A percentile compares a stretch with the other conserved stretches of the same genome.
These are phyloP conservation scores for Buceros bicornis DNA, from an alignment of 2,797 vertebrate genomes.

Conservation along the genomic window DNA sequence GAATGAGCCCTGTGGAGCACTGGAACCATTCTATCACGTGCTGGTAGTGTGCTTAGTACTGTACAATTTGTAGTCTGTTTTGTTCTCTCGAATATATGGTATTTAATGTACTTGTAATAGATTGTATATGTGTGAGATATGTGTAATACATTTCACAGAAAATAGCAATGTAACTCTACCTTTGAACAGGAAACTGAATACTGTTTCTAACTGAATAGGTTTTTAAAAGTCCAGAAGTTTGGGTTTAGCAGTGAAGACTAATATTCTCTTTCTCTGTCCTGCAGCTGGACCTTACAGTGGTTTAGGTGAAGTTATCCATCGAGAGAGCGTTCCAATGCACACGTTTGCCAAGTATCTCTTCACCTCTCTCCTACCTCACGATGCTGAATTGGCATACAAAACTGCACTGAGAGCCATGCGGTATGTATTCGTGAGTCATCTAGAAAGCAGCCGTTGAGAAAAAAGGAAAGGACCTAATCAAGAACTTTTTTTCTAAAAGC, in stretches of 20 bases:
- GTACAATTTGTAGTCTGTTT: not conserved
- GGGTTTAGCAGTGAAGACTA: not conserved
- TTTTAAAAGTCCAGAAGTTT: not conserved
- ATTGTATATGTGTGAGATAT: not conserved
- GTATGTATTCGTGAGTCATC: conserved; percentile 79
- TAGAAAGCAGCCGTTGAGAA: not conserved
- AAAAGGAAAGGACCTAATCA: not conserved
- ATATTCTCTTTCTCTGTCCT: not conserved
- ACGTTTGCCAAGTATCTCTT: conserved; percentile 99
- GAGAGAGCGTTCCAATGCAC: conserved; percentile 99
- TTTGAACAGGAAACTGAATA: not conserved
- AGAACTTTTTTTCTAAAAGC: not conserved
- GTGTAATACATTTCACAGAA: not conserved
- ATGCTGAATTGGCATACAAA: conserved; percentile 96
- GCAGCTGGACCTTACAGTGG: conserved; percentile 96
- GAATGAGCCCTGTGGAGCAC: not conserved
- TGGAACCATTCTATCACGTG: not conserved
- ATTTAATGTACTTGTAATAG: not conserved
- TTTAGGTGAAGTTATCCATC: conserved; percentile 94
- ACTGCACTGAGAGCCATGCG: conserved; percentile 99
- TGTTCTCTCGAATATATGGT: not conserved
- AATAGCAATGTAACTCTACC: not conserved
- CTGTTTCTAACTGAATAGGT: not conserved
- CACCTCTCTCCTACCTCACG: conserved; percentile 98
- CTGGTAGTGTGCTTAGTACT: not conserved